Evolutionary conservation across 1,140 invertebrate species (phyloP).

Genomic region (Apis laboriosa): DNA sequence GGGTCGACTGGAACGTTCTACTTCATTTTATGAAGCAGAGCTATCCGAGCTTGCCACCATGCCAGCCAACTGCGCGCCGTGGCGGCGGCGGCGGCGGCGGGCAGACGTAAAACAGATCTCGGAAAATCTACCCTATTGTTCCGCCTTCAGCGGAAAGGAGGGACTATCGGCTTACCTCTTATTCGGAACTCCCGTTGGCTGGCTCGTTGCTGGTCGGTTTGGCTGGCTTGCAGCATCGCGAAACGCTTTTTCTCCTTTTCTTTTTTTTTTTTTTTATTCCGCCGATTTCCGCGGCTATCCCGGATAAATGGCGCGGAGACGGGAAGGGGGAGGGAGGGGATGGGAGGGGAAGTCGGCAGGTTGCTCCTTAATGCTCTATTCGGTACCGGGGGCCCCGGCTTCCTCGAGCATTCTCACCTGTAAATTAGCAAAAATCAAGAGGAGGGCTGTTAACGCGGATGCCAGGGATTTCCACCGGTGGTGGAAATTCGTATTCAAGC

Average conservation of each 20-base stretch:
- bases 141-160: slow-evolving; percentile 71
- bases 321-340: background rate
- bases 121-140: slow-evolving; percentile 75
- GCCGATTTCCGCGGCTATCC: slow-evolving; percentile 12
- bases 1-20: slow-evolving; percentile 69
- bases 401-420: slow-evolving; percentile 33
- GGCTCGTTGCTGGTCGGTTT: background rate
- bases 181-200: slow-evolving; percentile 6
- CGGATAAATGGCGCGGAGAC: slow-evolving; percentile 10
- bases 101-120: slow-evolving; percentile 60
- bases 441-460: background rate
- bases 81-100: no score
- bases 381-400: no score
- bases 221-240: slow-evolving; percentile 2
- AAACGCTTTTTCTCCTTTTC: slow-evolving; percentile 46
- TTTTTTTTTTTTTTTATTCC: slow-evolving; percentile 33
- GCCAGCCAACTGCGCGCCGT: slow-evolving; percentile 34
- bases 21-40: slow-evolving; percentile 73
- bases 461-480: background rate
- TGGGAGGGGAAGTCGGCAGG: background rate
- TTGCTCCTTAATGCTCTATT: slow-evolving; percentile 33
- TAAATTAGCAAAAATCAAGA: slow-evolving; percentile 27
- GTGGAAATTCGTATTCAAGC: background rate
- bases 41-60: slow-evolving; percentile 38
- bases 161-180: slow-evolving; percentile 63